Conservation (phyloP, 1,140 invertebrate genomes). For the Atta colombica region DNA sequence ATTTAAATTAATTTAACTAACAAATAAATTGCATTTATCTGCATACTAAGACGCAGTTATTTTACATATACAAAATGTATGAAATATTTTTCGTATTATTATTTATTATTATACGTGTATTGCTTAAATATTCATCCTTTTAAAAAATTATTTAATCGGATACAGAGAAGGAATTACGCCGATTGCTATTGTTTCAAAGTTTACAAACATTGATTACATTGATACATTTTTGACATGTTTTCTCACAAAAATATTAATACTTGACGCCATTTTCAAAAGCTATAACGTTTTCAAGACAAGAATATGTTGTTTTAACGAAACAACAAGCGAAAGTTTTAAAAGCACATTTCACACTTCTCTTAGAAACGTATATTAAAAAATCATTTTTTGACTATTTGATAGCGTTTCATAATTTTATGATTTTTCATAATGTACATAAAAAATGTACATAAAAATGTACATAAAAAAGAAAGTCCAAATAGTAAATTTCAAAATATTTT, state of each 20-base stretch:
- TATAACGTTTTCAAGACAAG: neutral
- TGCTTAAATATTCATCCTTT: neutral
- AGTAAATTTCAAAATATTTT: neutral
- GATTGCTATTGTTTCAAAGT: neutral
- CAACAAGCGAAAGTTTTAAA: conserved; percentile 5
- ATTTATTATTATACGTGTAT: neutral
- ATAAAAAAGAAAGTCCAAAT: neutral
- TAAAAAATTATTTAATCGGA: conserved; percentile 1
- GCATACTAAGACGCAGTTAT: neutral
- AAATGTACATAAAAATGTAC: neutral
- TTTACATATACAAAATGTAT: neutral
- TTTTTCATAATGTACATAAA: neutral
- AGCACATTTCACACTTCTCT: conserved; percentile 26
- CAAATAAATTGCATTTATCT: neutral
- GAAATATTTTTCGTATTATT: neutral
- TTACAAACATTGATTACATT: neutral
- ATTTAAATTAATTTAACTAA: neutral
- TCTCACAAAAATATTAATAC: neutral
- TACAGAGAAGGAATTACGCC: neutral
- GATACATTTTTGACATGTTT: neutral
- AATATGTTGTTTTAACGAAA: neutral
- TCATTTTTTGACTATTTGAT: conserved; percentile 12
- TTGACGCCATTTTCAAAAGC: conserved; percentile 4
- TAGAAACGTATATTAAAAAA: conserved; percentile 35
- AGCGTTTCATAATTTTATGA: neutral